Evolutionary conservation across 1,140 invertebrate genomes (phyloP).

Genomic region (Drosophila lacertosa): DNA sequence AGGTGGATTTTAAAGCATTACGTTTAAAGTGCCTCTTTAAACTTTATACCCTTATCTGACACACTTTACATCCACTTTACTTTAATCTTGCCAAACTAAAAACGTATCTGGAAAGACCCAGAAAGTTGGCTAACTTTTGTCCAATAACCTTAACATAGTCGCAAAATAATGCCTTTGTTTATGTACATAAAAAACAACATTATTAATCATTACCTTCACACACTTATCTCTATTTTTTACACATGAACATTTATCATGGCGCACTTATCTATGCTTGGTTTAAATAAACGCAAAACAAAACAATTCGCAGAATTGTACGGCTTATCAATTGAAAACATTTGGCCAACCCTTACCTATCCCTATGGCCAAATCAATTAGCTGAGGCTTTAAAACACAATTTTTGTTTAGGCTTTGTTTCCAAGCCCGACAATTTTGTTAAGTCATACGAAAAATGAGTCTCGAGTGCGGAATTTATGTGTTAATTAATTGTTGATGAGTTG

Average conservation of each 20-base stretch:
- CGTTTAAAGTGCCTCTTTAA: too few species aligned
- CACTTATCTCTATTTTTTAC: slow-evolving; percentile 11
- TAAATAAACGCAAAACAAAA: not conserved
- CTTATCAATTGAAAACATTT: not conserved
- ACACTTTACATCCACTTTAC: too few species aligned
- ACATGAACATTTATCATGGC: slow-evolving; percentile 13
- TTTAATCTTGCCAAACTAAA: too few species aligned
- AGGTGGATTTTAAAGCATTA: too few species aligned
- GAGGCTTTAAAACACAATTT: not conserved
- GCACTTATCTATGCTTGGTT: slow-evolving; percentile 13
- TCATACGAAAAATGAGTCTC: slow-evolving; percentile 18
- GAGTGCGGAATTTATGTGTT: slow-evolving; percentile 62
- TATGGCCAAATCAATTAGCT: slow-evolving; percentile 23
- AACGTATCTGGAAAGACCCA: too few species aligned
- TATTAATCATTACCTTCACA: slow-evolving; percentile 25
- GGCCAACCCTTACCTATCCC: slow-evolving; percentile 38
- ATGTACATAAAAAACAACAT: not conserved
- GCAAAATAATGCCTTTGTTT: too few species aligned
- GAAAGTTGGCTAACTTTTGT: too few species aligned
- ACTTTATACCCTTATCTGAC: too few species aligned
- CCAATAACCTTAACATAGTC: too few species aligned
- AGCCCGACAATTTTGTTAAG: not conserved
- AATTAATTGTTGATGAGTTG: slow-evolving; percentile 55
- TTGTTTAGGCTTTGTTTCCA: slow-evolving; percentile 16
- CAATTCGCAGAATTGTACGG: slow-evolving; percentile 13